A percentile compares a stretch with the other conserved stretches of the same genome.
phyloP scores from a whole-genome alignment of 2,888 invertebrate species.

The Noctua pronuba region DNA sequence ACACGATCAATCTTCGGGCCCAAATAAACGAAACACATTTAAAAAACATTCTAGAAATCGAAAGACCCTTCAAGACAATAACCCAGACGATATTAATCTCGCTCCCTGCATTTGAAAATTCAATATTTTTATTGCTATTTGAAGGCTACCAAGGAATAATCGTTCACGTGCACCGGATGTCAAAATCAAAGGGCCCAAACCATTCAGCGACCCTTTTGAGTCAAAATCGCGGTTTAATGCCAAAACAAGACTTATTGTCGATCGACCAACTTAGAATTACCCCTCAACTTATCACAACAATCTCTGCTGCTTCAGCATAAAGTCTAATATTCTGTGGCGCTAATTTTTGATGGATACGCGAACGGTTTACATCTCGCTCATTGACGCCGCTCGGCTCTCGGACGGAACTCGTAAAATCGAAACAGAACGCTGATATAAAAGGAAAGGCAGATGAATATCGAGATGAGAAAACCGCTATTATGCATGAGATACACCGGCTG shows the following conservation, averaged over 20 bases:
- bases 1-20: constrained; percentile 32
- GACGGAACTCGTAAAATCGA: constrained; percentile 86
- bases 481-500: constrained; percentile 74
- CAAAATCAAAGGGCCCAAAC: constrained; percentile 82
- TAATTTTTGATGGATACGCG: constrained; percentile 70
- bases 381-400: constrained; percentile 80
- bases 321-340: constrained; percentile 68
- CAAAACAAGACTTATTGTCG: constrained; percentile 83
- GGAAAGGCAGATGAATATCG: constrained; percentile 86
- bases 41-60: constrained; percentile 37
- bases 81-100: constrained; percentile 67
- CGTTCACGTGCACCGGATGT: constrained; percentile 88
- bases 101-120: constrained; percentile 68
- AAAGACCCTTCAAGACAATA: constrained; percentile 60
- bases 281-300: constrained; percentile 35
- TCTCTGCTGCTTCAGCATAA: constrained; percentile 65
- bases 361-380: constrained; percentile 77
- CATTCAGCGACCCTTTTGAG: constrained; percentile 81
- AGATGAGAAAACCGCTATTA: constrained; percentile 86
- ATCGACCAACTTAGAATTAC: constrained; percentile 66
- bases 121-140: constrained; percentile 78
- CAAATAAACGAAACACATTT: constrained; percentile 45
- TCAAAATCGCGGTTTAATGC: constrained; percentile 82
- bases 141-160: constrained; percentile 73
- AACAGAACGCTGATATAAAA: constrained; percentile 86